These are phyloP conservation scores for Myiopsitta monachus DNA, from an alignment of 2,113 vertebrate genomes.

Conservation along the genomic window DNA sequence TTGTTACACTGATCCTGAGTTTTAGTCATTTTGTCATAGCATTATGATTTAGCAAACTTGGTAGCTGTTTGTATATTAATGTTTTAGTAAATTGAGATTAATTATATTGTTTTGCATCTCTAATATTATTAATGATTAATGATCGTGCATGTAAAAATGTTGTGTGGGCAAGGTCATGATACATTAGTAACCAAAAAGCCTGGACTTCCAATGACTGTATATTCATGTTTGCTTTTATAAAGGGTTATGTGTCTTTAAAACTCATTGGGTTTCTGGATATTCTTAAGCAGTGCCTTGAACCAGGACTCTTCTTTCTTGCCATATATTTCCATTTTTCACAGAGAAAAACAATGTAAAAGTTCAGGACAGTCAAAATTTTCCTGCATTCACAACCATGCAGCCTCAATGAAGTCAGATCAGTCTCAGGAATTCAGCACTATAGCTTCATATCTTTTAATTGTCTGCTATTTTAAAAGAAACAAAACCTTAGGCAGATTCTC, in stretches of 20 bases:
- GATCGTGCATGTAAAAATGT: conserved; percentile 20
- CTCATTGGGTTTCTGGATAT: neutral
- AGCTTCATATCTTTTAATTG: neutral
- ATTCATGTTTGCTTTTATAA: neutral
- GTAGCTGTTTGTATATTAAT: conserved; percentile 63
- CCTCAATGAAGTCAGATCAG: neutral
- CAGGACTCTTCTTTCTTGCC: neutral
- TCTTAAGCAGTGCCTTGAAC: neutral
- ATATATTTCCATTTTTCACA: neutral
- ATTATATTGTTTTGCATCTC: conserved; percentile 59
- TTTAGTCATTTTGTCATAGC: conserved; percentile 49
- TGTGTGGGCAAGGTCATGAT: conserved; percentile 45
- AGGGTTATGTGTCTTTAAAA: neutral
- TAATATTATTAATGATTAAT: conserved; percentile 70
- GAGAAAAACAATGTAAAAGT: neutral
- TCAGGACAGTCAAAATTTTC: neutral
- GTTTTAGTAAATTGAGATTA: conserved; percentile 74
- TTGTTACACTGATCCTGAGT: conserved; percentile 22
- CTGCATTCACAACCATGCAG: neutral
- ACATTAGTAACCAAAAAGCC: conserved; percentile 17
- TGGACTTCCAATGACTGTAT: neutral
- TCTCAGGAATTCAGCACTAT: neutral
- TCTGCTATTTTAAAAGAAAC: neutral
- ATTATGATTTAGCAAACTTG: conserved; percentile 54
- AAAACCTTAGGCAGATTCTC: neutral